Percentiles rank a stretch among this genome's conserved stretches.
Conservation (phyloP, 2,888 invertebrate genomes). For the Mallateleia sp. region DNA sequence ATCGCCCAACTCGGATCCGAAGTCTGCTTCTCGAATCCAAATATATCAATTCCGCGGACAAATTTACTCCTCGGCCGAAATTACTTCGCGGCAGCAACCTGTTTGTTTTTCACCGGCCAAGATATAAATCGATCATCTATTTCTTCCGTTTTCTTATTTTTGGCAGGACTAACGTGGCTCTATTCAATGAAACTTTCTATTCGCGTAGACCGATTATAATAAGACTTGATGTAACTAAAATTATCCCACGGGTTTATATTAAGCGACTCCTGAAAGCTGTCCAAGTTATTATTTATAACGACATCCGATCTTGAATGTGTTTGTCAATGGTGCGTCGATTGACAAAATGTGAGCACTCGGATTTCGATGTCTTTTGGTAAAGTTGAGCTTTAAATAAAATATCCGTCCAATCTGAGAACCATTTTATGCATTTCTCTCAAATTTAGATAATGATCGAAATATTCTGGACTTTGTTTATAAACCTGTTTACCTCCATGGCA, state of each 20-base stretch:
- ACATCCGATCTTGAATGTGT: constrained; percentile 17
- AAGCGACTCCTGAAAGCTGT: background rate
- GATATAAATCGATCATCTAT: constrained; percentile 22
- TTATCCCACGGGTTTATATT: constrained; percentile 28
- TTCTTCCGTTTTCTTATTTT: constrained; percentile 45
- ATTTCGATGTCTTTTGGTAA: too few relatives aligned
- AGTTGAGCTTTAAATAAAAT: too few relatives aligned
- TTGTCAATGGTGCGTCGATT: background rate
- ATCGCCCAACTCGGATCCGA: background rate
- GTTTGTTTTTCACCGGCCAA: constrained; percentile 38
- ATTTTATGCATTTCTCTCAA: too few relatives aligned
- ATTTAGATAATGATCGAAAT: too few relatives aligned
- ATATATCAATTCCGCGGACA: constrained; percentile 7
- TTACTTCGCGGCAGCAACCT: background rate
- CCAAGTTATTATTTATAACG: constrained; percentile 10
- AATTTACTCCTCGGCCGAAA: constrained; percentile 2
- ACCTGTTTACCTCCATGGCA: too few relatives aligned
- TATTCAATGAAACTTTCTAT: constrained; percentile 46
- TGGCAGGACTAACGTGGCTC: constrained; percentile 6
- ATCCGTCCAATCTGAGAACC: too few relatives aligned
- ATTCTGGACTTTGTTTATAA: too few relatives aligned
- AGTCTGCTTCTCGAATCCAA: background rate
- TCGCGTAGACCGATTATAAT: constrained; percentile 21
- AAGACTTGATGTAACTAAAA: constrained; percentile 16
- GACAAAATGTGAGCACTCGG: too few relatives aligned